These are phyloP conservation scores for Euplexia lucipara DNA, from an alignment of 2,888 invertebrate genomes.

Conservation along the genomic window DNA sequence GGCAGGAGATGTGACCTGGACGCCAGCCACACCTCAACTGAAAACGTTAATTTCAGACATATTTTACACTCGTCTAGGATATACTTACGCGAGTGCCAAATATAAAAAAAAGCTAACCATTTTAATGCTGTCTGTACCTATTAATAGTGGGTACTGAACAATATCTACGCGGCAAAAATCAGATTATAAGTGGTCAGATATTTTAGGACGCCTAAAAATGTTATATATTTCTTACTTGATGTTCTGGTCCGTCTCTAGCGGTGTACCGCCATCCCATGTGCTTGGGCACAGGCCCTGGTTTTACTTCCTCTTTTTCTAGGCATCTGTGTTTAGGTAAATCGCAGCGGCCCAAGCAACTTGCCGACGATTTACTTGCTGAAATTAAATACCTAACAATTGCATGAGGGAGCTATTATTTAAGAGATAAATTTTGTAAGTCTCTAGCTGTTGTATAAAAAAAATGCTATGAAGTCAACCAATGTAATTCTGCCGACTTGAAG, in stretches of 20 bases:
- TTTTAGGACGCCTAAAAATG: background rate
- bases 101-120: constrained; percentile 3
- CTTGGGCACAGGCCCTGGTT: constrained; percentile 83
- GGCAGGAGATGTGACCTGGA: constrained; percentile 87
- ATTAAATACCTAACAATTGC: constrained; percentile 7
- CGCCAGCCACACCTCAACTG: constrained; percentile 88
- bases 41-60: constrained; percentile 33
- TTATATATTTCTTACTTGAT: constrained; percentile 81
- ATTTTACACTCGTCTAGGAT: no score
- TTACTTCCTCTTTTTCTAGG: constrained; percentile 77
- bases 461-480: background rate
- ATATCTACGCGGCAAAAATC: background rate
- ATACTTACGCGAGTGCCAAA: constrained; percentile 2
- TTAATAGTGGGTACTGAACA: background rate
- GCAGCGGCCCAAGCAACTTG: constrained; percentile 85
- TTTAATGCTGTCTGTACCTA: background rate
- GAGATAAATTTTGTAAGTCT: background rate
- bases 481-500: background rate
- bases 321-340: constrained; percentile 85
- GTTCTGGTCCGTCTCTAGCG: constrained; percentile 83
- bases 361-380: constrained; percentile 77
- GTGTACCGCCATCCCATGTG: constrained; percentile 88
- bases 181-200: background rate
- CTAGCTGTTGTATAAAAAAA: background rate
- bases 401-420: background rate